These are phyloP conservation scores for Sebastes diploproa DNA, from an alignment of 2,797 vertebrate species.

Conservation along the genomic window DNA sequence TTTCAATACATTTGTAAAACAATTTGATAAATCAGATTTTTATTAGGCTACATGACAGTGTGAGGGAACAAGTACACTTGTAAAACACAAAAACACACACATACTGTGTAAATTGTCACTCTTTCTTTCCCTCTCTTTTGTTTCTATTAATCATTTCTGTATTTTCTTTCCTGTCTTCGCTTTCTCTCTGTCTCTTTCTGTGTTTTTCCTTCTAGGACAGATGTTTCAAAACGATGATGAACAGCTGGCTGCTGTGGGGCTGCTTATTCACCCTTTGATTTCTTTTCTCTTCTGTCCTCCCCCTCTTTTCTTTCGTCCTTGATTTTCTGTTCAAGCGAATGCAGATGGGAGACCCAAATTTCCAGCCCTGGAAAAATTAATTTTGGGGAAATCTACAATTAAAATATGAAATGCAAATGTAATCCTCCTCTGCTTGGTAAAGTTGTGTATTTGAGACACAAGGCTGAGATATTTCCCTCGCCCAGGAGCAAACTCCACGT, in stretches of 20 bases:
- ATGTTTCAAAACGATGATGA: conserved; percentile 58
- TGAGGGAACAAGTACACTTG: background rate
- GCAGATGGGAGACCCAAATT: conserved; percentile 44
- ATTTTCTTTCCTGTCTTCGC: background rate
- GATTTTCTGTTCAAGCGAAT: conserved; percentile 15
- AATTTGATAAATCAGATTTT: background rate
- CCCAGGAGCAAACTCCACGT: conserved; percentile 13
- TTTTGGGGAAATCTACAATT: background rate
- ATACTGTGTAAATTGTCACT: background rate
- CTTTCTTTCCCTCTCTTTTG: background rate
- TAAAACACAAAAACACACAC: background rate
- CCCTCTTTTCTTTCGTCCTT: conserved; percentile 7
- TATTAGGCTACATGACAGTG: background rate
- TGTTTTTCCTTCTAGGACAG: conserved; percentile 44
- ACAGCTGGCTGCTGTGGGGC: conserved; percentile 73
- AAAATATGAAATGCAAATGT: conserved; percentile 3
- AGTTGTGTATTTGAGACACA: background rate
- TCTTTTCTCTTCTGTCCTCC: conserved; percentile 24
- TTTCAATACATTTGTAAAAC: background rate
- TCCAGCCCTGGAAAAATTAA: background rate
- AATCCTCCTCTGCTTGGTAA: background rate
- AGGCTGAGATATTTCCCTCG: background rate
- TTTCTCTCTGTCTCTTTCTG: background rate
- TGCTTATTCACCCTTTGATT: conserved; percentile 57
- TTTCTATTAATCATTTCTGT: background rate